Evolutionary conservation across 2,113 vertebrate species (phyloP).

Genomic region (Vulpes ferrilata): DNA sequence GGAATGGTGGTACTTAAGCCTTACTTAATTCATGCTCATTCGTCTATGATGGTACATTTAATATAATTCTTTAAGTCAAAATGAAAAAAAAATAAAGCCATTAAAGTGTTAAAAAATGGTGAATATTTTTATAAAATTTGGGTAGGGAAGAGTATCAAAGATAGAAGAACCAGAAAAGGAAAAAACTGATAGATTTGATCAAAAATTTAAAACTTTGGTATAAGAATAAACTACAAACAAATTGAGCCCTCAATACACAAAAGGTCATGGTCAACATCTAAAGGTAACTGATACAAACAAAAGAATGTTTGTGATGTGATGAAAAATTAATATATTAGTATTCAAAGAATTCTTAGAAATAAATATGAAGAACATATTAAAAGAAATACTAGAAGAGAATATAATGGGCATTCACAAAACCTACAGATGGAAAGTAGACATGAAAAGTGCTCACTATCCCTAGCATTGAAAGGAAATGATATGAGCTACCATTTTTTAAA

Average conservation of each 20-base stretch:
- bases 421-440: background rate
- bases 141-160: background rate
- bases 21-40: background rate
- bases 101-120: background rate
- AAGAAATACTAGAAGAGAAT: background rate
- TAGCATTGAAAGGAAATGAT: background rate
- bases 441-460: background rate
- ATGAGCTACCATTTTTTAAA: background rate
- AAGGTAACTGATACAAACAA: background rate
- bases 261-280: background rate
- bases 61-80: background rate
- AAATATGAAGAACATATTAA: conserved; percentile 22
- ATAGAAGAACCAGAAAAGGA: conserved; percentile 10
- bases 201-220: background rate
- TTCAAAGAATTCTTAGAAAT: conserved; percentile 5
- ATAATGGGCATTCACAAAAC: background rate
- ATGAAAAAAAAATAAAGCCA: background rate
- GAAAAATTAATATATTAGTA: background rate
- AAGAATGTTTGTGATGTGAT: background rate
- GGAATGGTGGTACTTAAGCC: background rate
- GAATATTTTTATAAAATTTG: background rate
- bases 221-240: background rate
- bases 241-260: background rate
- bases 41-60: background rate
- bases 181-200: background rate